Evolutionary conservation across 2,797 vertebrate genomes (phyloP).

Genomic region (Morelia viridis): DNA sequence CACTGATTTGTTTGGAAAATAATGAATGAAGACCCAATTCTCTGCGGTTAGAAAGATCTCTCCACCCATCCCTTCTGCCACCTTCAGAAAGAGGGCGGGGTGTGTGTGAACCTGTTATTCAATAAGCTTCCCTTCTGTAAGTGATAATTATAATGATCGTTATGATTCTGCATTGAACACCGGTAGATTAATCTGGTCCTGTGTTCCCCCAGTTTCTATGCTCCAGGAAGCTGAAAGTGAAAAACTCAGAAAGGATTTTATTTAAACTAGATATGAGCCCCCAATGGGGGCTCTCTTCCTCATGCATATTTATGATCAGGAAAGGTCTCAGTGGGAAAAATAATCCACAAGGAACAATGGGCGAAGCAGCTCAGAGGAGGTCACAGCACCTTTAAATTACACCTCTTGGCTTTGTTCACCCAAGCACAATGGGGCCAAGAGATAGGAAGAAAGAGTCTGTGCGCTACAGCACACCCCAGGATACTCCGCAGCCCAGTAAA

Average conservation of each 20-base stretch:
- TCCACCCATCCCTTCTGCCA: conserved; percentile 19
- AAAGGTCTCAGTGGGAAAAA: conserved; percentile 56
- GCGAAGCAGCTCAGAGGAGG: conserved; percentile 63
- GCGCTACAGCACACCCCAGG: conserved; percentile 52
- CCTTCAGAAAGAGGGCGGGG: neutral
- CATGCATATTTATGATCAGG: conserved; percentile 69
- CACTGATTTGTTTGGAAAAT: conserved; percentile 67
- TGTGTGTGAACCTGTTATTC: conserved; percentile 69
- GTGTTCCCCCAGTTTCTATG: conserved; percentile 57
- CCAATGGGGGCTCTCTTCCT: conserved; percentile 57
- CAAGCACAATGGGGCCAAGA: conserved; percentile 55
- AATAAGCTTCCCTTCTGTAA: conserved; percentile 71
- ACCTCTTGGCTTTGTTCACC: conserved; percentile 69
- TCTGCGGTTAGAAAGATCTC: conserved; percentile 65
- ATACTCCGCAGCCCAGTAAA: conserved; percentile 51
- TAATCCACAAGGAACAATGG: conserved; percentile 59
- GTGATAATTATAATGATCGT: conserved; percentile 77
- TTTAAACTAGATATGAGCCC: conserved; percentile 66
- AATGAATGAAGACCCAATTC: conserved; percentile 70
- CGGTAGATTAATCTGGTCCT: conserved; percentile 66
- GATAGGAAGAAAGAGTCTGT: conserved; percentile 62
- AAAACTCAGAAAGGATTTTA: conserved; percentile 65
- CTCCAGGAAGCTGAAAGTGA: conserved; percentile 51
- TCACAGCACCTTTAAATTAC: conserved; percentile 72
- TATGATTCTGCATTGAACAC: conserved; percentile 71